phyloP scores from a whole-genome alignment of 2,113 vertebrate species.

The Dunckerocampus dactyliophorus region DNA sequence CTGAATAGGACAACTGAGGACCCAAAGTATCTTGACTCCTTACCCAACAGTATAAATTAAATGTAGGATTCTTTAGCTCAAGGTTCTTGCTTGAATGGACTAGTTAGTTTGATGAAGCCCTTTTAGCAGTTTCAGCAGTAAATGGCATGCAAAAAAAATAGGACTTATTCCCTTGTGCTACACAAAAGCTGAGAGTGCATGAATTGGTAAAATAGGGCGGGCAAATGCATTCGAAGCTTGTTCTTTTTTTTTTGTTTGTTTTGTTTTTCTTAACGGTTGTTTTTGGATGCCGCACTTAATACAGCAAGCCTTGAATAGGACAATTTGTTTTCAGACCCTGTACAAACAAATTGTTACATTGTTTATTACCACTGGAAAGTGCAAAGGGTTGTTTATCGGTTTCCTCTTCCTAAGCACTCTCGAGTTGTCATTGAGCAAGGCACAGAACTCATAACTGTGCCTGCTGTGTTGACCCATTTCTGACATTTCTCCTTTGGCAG shows the following conservation, averaged over 20 bases:
- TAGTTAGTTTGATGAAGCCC: constrained; percentile 11
- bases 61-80: constrained; percentile 11
- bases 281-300: not conserved
- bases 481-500: too few relatives aligned
- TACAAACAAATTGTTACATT: too few relatives aligned
- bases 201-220: constrained; percentile 2
- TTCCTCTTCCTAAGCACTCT: too few relatives aligned
- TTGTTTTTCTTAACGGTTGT: not conserved
- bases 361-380: too few relatives aligned
- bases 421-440: too few relatives aligned
- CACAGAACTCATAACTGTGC: too few relatives aligned
- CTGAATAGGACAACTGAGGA: constrained; percentile 12
- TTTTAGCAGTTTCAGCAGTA: constrained; percentile 8
- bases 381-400: too few relatives aligned
- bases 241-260: constrained; percentile 5
- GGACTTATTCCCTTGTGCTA: constrained; percentile 23
- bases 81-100: not conserved
- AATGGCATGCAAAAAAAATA: not conserved
- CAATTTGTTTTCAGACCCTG: not conserved
- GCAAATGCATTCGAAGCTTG: constrained; percentile 5
- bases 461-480: too few relatives aligned
- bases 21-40: not conserved
- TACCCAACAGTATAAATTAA: not conserved
- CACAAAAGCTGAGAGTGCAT: constrained; percentile 22
- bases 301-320: not conserved